These are phyloP conservation scores for Lytechinus pictus DNA, from an alignment of 35 echinoderm and acorn worm genomes.

Conservation along the genomic window DNA sequence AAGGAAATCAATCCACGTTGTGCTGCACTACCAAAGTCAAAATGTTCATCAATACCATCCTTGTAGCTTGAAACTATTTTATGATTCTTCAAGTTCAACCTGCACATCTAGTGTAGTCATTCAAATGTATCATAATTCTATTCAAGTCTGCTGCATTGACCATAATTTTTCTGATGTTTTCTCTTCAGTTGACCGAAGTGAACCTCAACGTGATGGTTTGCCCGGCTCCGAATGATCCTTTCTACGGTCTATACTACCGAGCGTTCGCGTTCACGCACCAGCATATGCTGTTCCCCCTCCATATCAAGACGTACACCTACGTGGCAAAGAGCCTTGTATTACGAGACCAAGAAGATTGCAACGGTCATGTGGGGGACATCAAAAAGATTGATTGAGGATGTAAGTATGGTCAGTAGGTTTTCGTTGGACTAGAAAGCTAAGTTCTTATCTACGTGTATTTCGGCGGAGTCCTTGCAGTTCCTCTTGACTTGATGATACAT, in stretches of 20 bases:
- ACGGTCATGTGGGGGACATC: slow-evolving; percentile 59
- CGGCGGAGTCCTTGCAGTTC: no score
- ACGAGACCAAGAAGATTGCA: slow-evolving; percentile 46
- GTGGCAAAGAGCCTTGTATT: slow-evolving; percentile 75
- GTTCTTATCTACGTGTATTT: no score
- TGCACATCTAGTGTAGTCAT: no score
- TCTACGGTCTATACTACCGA: slow-evolving; percentile 87
- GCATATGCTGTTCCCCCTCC: slow-evolving; percentile 80
- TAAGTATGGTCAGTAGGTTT: no score
- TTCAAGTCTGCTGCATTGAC: neutral
- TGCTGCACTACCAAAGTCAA: no score
- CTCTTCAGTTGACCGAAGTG: slow-evolving; percentile 71
- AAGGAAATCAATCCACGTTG: no score
- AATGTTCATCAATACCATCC: no score
- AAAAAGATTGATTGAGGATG: slow-evolving; percentile 50
- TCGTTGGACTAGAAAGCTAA: no score
- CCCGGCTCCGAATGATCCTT: slow-evolving; percentile 87
- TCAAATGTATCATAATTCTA: no score
- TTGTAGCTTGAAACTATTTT: no score
- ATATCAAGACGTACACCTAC: slow-evolving; percentile 81
- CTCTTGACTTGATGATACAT: no score
- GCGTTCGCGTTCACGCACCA: slow-evolving; percentile 83
- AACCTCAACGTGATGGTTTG: slow-evolving; percentile 93
- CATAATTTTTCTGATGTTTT: neutral
- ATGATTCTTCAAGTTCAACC: no score